Evolutionary conservation across 23 tunicate species (phyloP), one percentile per base, ranked within the genome.

Genomic region (Corella eumyota): DNA sequence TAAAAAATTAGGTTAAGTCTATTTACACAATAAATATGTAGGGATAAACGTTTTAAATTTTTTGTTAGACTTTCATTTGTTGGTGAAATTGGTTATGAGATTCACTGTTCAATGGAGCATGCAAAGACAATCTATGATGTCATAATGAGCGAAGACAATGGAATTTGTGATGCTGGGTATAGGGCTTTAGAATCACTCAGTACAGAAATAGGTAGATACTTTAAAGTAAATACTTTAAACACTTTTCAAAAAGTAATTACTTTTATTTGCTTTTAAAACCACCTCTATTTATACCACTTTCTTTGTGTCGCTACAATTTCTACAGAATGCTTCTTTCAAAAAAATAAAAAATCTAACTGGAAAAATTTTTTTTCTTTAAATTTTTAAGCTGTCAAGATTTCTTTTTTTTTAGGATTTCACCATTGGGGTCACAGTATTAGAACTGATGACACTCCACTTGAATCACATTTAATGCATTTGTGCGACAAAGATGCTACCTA

Each of bases 381-480:
- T n/a, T n/a, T n/a, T n/a, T n/a, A n/a, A n/a, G n/a, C n/a, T n/a
- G n/a, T n/a, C n/a, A n/a, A n/a, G n/a, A n/a, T n/a, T n/a, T n/a
- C n/a, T n/a, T n/a, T n/a, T 51, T 5, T 5, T 30, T 15, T 45
- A 83, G 92, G 92, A 5, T 83, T 83, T 13, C 81, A 83, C 61
- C 92, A 83, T 66, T 83, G 92, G 92, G 78, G 78, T 17, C 92
- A 83, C 72, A 72, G 83, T 34, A 56, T 83, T 6, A 76, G 92
- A 20, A 11, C 76, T 23, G 92, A 83, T 37, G 92, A 83, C 60
- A 29, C 74, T 22, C 76, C 75, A 24, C 55, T 68, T 32, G 92
- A 83, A 36, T 63, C 92, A 23, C 50, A 67, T 4, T 45, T 83
- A 52, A n/a, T 57, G 30, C 74, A 83, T 61, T 45, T 83, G 60